Conservation (phyloP, 2,888 invertebrate genomes). For the Drosophila dives region DNA sequence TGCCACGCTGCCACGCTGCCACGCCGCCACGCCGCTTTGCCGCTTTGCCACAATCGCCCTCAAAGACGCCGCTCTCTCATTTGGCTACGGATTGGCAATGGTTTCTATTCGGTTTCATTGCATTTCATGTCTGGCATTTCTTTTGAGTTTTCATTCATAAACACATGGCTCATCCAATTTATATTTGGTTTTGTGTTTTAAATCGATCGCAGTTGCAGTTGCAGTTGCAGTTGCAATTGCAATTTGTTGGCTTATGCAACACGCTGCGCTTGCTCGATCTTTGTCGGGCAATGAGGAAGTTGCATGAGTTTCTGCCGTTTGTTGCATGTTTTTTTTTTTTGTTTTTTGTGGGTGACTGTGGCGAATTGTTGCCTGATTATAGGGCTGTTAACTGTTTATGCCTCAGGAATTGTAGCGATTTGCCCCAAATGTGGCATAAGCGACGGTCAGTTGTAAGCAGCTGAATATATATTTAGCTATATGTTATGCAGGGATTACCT, state of each 20-base stretch:
- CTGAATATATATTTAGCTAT: not conserved
- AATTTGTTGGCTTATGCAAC: constrained; percentile 61
- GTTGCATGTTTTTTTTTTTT: not conserved
- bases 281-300: constrained; percentile 67
- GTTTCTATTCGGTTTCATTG: constrained; percentile 39
- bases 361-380: constrained; percentile 71
- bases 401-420: constrained; percentile 35
- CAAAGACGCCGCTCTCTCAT: constrained; percentile 71
- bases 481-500: constrained; percentile 12
- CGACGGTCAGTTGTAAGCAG: constrained; percentile 16
- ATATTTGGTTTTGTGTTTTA: constrained; percentile 30
- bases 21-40: not conserved
- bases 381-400: constrained; percentile 54
- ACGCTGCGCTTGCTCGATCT: constrained; percentile 13
- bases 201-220: constrained; percentile 42
- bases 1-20: not conserved
- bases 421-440: constrained; percentile 56
- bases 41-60: constrained; percentile 46
- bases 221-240: constrained; percentile 30
- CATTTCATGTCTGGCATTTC: constrained; percentile 27
- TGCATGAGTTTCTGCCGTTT: constrained; percentile 4
- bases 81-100: constrained; percentile 41
- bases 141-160: constrained; percentile 62
- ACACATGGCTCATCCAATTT: constrained; percentile 62
- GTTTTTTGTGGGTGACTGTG: constrained; percentile 71